Conservation (phyloP, 2,797 vertebrate genomes). For the Sebastes reedi region DNA sequence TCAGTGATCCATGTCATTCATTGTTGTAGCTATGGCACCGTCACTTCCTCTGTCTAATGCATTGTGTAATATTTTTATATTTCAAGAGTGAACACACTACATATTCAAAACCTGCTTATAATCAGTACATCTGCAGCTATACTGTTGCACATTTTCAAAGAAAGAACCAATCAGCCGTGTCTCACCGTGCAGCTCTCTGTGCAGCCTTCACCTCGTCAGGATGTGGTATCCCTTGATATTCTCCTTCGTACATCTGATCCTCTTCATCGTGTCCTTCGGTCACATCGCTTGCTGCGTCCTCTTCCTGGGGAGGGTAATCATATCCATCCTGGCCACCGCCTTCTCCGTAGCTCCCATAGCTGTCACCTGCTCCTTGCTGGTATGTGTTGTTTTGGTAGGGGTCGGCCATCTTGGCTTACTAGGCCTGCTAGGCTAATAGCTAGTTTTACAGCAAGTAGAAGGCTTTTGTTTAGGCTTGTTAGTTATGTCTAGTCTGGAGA, state of each 20-base stretch:
- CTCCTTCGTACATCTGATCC: conserved; percentile 96
- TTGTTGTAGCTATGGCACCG: background rate
- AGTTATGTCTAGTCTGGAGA: background rate
- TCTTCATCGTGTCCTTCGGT: conserved; percentile 97
- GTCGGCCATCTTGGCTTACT: conserved; percentile 81
- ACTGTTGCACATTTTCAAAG: background rate
- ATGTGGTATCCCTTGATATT: conserved; percentile 97
- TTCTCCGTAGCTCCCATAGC: conserved; percentile 78
- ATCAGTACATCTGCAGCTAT: background rate
- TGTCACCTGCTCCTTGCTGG: conserved; percentile 76
- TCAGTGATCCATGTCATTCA: too few species aligned
- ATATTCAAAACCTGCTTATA: background rate
- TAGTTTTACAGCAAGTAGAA: background rate
- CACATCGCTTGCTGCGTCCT: conserved; percentile 93
- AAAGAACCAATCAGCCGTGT: background rate
- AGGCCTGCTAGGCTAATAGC: background rate
- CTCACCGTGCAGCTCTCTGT: conserved; percentile 82
- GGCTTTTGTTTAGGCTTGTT: background rate
- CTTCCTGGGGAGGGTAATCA: conserved; percentile 87
- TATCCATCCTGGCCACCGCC: conserved; percentile 81
- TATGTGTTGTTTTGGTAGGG: conserved; percentile 86
- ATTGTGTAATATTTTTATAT: background rate
- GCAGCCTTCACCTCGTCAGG: conserved; percentile 90
- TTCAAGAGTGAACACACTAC: background rate
- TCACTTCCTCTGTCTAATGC: background rate